Evolutionary conservation across 1,140 invertebrate species (phyloP), one percentile per base, ranked within the genome.

Genomic region (Notospermus geniculatus): DNA sequence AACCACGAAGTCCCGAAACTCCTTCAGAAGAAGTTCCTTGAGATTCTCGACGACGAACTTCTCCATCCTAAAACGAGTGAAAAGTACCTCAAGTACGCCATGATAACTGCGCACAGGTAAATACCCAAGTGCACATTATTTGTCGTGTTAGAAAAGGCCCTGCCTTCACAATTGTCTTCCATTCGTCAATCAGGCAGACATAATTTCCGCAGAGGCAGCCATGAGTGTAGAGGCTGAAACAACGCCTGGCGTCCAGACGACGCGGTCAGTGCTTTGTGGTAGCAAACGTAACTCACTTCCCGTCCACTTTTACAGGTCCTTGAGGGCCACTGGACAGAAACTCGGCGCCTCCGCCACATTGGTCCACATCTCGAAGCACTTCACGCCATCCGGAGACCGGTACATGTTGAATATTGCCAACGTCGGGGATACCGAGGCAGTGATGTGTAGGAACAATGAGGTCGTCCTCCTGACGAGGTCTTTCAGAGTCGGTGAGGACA

Each of bases 51-150:
- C 29, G 70, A 69, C 13, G 78, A 80, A 67, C 43, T 63, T 22
- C 62, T 68, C 22, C 62, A 73, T 54, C 50, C 60, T 27, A 53
- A 63, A n/a, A 63, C 69, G n/a, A 27, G 54, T 7, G 54, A 71
- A 13, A 59, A 69, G 15, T 78, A 76, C 58, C 54, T 81, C 54
- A 80, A 79, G 65, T 80, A 80, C 57, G 63, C 75, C 58, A 64
- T 81, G 59, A 70, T 81, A 1, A 66, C 73, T n/a, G 72, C 73
- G 17, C 80, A 81, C 68, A 78, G 71, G 78, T 79, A 64, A 53
- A 45, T 58, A 17, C 25, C 0, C 2, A 2, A 59, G 23, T 36
- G 32, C 32, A n/a, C 15, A 36, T 15, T 15, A 36, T 36, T 36
- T 36, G 32, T 36, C 32, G 5, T n/a, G n/a, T n/a, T n/a, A n/a